Conservation (phyloP, 2,113 vertebrate species). For the Chamaetylas fuelleborni region DNA sequence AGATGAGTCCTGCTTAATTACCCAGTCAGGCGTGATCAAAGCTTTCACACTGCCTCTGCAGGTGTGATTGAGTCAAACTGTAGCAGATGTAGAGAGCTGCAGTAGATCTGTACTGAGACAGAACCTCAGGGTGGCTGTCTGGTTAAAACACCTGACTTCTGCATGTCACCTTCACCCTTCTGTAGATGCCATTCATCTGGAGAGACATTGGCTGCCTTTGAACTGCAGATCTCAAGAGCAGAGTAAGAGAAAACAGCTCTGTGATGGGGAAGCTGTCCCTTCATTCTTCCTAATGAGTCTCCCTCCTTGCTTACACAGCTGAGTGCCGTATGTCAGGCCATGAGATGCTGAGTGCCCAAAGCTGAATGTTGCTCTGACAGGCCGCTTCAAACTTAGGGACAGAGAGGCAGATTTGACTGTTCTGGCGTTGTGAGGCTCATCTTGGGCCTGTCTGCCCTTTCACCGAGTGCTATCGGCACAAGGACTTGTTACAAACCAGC, state of each 20-base stretch:
- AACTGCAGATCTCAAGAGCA: neutral
- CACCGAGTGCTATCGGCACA: neutral
- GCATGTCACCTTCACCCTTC: neutral
- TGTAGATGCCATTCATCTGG: neutral
- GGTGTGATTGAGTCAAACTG: neutral
- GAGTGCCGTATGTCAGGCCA: constrained; percentile 10
- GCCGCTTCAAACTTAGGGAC: neutral
- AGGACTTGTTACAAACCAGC: neutral
- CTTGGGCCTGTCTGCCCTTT: neutral
- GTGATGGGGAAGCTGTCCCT: neutral
- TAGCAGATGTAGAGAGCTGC: neutral
- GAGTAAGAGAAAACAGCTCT: neutral
- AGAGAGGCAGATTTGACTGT: neutral
- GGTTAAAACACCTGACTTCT: neutral
- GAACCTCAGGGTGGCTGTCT: neutral
- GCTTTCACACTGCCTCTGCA: neutral
- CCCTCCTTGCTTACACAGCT: constrained; percentile 39
- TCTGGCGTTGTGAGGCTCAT: neutral
- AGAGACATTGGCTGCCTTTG: constrained; percentile 1
- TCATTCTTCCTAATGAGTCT: neutral
- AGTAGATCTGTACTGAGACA: neutral
- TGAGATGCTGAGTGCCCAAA: neutral
- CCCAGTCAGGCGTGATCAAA: neutral
- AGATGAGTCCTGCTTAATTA: neutral
- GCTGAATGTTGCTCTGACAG: neutral